Conservation (phyloP, 2,797 vertebrate species). For the Characodon lateralis region DNA sequence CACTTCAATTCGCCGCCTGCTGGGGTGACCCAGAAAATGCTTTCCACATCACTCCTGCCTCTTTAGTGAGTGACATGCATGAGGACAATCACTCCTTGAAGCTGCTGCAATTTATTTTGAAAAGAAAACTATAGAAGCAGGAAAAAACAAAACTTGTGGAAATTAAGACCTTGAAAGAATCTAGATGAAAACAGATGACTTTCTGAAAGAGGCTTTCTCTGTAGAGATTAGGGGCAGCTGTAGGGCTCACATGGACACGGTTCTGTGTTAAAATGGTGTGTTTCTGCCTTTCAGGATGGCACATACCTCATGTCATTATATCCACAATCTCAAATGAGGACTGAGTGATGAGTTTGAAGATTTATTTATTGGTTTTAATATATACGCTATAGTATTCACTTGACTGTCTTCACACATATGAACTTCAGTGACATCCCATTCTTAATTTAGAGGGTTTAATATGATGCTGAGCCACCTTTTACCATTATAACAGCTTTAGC, state of each 20-base stretch:
- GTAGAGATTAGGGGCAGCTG: slow-evolving; percentile 57
- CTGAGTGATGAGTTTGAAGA: background rate
- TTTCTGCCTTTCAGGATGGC: slow-evolving; percentile 67
- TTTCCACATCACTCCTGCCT: slow-evolving; percentile 30
- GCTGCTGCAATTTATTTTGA: background rate
- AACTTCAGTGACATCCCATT: background rate
- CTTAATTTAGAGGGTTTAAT: background rate
- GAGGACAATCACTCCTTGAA: slow-evolving; percentile 32
- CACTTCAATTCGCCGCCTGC: slow-evolving; percentile 64
- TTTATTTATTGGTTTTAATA: background rate
- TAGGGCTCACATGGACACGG: slow-evolving; percentile 72
- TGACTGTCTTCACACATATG: background rate
- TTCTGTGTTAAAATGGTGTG: slow-evolving; percentile 68
- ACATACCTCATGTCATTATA: slow-evolving; percentile 27
- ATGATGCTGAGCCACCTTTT: background rate
- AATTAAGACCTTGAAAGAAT: slow-evolving; percentile 5
- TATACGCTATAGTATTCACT: too few relatives aligned
- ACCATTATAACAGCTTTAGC: background rate
- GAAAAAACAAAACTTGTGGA: background rate
- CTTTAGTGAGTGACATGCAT: slow-evolving; percentile 32
- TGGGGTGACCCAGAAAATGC: slow-evolving; percentile 74
- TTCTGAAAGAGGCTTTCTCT: background rate
- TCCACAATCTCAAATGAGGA: slow-evolving; percentile 52
- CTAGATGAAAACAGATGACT: slow-evolving; percentile 21
- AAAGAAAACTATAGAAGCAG: slow-evolving; percentile 7